Conservation (phyloP, 1,140 invertebrate species). For the Lanistes nyassanus region DNA sequence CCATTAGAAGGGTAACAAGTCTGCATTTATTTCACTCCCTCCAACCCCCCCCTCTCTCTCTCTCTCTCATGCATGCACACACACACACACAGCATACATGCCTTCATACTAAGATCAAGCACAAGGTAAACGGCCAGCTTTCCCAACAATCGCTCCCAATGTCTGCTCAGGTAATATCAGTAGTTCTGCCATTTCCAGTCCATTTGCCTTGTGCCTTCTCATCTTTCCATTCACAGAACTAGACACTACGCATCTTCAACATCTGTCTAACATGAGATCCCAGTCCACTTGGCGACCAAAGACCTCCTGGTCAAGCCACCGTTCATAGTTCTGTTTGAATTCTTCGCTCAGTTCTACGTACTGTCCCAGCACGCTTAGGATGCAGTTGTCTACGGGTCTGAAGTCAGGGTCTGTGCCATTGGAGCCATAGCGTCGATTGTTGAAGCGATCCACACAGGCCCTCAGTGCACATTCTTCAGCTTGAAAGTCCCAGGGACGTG, state of each 20-base stretch:
- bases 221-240: too few relatives aligned
- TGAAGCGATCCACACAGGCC: constrained; percentile 94
- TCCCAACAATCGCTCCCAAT: too few relatives aligned
- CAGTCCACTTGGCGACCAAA: constrained; percentile 81
- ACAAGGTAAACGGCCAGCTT: too few relatives aligned
- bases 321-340: constrained; percentile 95
- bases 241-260: background rate
- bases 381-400: constrained; percentile 85
- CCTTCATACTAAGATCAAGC: too few relatives aligned
- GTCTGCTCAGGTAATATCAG: too few relatives aligned
- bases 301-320: constrained; percentile 97
- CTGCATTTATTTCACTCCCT: too few relatives aligned
- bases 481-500: constrained; percentile 98
- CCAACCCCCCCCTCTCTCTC: too few relatives aligned
- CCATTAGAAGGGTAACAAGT: too few relatives aligned
- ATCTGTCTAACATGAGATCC: constrained; percentile 68
- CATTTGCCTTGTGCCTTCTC: too few relatives aligned
- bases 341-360: constrained; percentile 86
- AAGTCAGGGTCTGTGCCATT: constrained; percentile 73
- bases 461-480: constrained; percentile 95
- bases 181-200: too few relatives aligned
- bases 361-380: constrained; percentile 83
- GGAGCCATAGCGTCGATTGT: constrained; percentile 85
- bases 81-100: constrained; percentile 10
- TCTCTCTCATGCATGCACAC: background rate